Conservation (phyloP, 2,113 vertebrate species). For the Apistogramma diplotaenia region DNA sequence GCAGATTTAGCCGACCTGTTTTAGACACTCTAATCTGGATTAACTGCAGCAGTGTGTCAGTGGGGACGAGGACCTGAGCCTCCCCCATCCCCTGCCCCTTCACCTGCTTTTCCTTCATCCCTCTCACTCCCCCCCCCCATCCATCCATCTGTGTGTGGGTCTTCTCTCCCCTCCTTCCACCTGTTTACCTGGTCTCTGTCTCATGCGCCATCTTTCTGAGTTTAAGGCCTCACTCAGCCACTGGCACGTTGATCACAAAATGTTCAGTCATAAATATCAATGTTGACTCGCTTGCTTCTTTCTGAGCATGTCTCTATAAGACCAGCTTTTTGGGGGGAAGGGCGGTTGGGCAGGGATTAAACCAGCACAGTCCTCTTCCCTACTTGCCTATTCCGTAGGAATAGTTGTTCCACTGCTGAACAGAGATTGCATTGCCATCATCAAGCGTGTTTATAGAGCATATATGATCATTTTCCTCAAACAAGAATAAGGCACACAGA, state of each 20-base stretch:
- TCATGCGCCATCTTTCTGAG: background rate
- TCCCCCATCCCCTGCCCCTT: constrained; percentile 47
- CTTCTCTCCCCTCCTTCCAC: background rate
- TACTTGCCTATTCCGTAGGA: constrained; percentile 69
- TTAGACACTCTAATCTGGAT: constrained; percentile 84
- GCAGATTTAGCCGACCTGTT: constrained; percentile 80
- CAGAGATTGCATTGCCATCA: background rate
- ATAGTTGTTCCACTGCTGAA: constrained; percentile 27
- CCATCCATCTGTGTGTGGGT: background rate
- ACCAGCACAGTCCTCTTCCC: constrained; percentile 70
- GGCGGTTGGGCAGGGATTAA: constrained; percentile 63
- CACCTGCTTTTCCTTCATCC: constrained; percentile 41
- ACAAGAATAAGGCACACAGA: background rate
- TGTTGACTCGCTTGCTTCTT: constrained; percentile 10
- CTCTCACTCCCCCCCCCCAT: background rate
- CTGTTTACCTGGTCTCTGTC: background rate
- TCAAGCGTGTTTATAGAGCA: background rate
- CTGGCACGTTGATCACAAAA: background rate
- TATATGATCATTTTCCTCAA: background rate
- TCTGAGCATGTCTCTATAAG: constrained; percentile 3
- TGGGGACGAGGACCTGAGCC: constrained; percentile 62
- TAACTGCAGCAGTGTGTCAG: constrained; percentile 78
- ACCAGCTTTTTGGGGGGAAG: constrained; percentile 29
- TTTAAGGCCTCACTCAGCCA: background rate
- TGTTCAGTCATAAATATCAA: background rate